phyloP scores from a whole-genome alignment of 2,888 invertebrate genomes.

The Polymixis lichenea region DNA sequence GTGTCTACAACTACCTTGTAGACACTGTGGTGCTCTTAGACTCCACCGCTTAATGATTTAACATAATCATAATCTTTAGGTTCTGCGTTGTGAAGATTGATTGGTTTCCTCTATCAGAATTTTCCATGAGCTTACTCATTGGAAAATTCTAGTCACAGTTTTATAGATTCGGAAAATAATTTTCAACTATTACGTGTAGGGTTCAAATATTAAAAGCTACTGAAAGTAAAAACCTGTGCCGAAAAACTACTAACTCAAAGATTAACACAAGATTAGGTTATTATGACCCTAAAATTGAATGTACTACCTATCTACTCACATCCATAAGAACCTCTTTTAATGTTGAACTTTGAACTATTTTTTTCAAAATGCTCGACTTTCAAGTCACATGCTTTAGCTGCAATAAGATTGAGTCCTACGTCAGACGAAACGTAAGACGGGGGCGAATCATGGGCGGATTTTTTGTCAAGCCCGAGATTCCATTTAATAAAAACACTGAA shows the following conservation, averaged over 20 bases:
- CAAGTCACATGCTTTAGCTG: conserved; percentile 34
- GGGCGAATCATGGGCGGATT: conserved; percentile 33
- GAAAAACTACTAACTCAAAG: not conserved
- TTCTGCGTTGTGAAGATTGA: not conserved
- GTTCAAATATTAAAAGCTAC: not conserved
- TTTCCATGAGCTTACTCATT: not conserved
- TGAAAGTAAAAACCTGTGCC: not conserved
- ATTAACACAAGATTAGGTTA: no score
- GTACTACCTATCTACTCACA: not conserved
- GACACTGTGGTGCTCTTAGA: no score
- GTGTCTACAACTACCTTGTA: no score
- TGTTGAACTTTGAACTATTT: not conserved
- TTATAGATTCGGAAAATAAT: not conserved
- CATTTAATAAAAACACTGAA: conserved; percentile 44
- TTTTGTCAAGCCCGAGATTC: conserved; percentile 27
- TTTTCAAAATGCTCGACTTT: not conserved
- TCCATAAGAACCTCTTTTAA: not conserved
- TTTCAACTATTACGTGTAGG: no score
- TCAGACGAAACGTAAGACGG: conserved; percentile 28
- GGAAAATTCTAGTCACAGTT: not conserved
- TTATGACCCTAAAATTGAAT: conserved; percentile 11
- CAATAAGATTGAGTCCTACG: conserved; percentile 23
- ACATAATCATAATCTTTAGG: not conserved
- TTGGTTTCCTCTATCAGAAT: not conserved
- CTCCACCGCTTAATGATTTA: no score